A percentile compares a stretch with the other conserved stretches of the same genome.
Evolutionary conservation across 2,113 vertebrate species (phyloP).

Genomic region (Podiceps cristatus): DNA sequence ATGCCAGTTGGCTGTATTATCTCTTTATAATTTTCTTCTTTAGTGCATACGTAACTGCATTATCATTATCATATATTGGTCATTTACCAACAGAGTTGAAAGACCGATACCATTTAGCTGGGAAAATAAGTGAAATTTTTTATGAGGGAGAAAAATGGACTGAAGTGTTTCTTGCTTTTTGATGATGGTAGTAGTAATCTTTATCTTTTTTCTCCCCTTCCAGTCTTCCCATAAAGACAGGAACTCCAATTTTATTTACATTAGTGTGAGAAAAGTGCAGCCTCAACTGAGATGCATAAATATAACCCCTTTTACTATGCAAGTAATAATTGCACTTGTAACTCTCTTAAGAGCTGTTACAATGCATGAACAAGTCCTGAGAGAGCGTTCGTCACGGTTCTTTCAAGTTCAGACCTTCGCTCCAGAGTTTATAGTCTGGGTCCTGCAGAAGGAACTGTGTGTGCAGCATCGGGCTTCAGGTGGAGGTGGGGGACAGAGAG

Average conservation of each 20-base stretch:
- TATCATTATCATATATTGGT: too few relatives aligned
- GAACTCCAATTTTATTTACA: background rate
- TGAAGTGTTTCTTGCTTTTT: background rate
- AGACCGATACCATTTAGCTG: background rate
- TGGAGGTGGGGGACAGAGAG: background rate
- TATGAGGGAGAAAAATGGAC: background rate
- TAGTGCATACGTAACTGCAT: background rate
- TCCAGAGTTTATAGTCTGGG: background rate
- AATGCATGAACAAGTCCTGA: background rate
- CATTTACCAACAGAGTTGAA: slow-evolving; percentile 46
- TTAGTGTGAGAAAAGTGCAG: background rate
- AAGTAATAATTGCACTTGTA: background rate
- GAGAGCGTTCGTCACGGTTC: background rate
- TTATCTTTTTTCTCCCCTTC: background rate
- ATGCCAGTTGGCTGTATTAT: slow-evolving; percentile 12
- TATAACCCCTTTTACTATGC: background rate
- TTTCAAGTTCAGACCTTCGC: background rate
- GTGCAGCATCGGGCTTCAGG: rapidly evolving
- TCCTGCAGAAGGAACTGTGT: background rate
- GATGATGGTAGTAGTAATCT: background rate
- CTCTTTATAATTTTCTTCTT: slow-evolving; percentile 13
- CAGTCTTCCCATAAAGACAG: background rate
- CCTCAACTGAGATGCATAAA: background rate
- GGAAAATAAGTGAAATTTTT: background rate
- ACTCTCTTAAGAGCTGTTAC: background rate